Conservation (phyloP, 2,888 invertebrate species). For the Noctua fimbriata region DNA sequence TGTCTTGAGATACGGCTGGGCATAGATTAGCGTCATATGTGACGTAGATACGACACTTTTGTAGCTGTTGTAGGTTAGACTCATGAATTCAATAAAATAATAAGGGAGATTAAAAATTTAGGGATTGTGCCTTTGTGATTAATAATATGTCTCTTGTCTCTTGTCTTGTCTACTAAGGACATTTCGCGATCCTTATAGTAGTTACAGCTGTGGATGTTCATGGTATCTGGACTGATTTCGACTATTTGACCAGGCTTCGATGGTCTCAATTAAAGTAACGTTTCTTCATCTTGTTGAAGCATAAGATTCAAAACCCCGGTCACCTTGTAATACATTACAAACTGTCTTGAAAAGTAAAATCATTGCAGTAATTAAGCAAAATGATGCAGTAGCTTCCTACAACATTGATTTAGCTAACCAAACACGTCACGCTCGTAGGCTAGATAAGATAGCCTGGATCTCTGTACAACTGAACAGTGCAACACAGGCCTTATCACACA, state of each 20-base stretch:
- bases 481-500: constrained; percentile 37
- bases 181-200: background rate
- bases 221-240: background rate
- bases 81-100: background rate
- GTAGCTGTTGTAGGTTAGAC: background rate
- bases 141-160: too few species aligned
- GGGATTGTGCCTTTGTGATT: background rate
- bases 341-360: background rate
- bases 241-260: background rate
- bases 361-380: constrained; percentile 24
- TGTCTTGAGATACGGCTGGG: constrained; percentile 32
- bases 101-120: background rate
- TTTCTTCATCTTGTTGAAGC: background rate
- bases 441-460: constrained; percentile 64
- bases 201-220: background rate
- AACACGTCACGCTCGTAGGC: constrained; percentile 53
- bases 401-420: constrained; percentile 57
- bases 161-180: background rate
- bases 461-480: constrained; percentile 38
- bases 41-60: constrained; percentile 37
- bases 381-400: constrained; percentile 52
- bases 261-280: background rate
- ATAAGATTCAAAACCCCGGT: background rate
- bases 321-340: background rate
- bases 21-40: constrained; percentile 30